Conservation (phyloP, 2,797 vertebrate genomes). For the Ctenopoma kingsleyae region DNA sequence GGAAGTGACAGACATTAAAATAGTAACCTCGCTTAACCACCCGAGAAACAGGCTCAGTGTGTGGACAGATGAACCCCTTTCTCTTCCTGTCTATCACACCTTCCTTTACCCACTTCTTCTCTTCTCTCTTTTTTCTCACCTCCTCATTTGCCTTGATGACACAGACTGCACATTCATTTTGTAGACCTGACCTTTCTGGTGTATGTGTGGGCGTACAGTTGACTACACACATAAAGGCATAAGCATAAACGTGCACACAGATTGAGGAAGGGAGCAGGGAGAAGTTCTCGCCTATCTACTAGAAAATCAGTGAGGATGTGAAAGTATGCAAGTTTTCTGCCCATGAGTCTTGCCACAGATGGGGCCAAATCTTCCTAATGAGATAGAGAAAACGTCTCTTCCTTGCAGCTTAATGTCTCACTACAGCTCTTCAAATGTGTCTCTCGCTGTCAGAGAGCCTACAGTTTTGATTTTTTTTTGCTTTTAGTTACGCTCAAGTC, state of each 20-base stretch:
- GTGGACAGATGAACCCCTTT: background rate
- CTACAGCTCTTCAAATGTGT: slow-evolving; percentile 59
- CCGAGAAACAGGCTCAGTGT: slow-evolving; percentile 50
- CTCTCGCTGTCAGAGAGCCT: slow-evolving; percentile 34
- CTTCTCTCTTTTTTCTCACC: background rate
- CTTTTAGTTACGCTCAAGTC: slow-evolving; percentile 16
- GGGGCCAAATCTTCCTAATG: slow-evolving; percentile 76
- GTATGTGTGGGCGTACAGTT: slow-evolving; percentile 2
- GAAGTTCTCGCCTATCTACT: slow-evolving; percentile 51
- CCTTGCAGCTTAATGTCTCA: slow-evolving; percentile 62
- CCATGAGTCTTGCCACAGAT: slow-evolving; percentile 79
- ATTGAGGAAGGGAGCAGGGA: slow-evolving; percentile 62
- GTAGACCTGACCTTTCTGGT: slow-evolving; percentile 14
- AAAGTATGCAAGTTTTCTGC: slow-evolving; percentile 66
- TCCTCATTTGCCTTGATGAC: background rate
- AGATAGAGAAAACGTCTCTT: slow-evolving; percentile 71
- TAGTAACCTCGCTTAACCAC: slow-evolving; percentile 81
- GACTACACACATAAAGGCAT: background rate
- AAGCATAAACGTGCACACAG: slow-evolving; percentile 17
- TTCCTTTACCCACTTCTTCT: background rate
- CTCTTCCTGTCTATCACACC: background rate
- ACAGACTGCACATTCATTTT: slow-evolving; percentile 3
- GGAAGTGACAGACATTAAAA: slow-evolving; percentile 85
- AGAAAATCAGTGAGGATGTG: slow-evolving; percentile 72
- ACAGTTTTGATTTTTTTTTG: background rate